Base-by-base conservation (phyloP, 2,113 vertebrate genomes). In the Cisticola juncidis region DNA sequence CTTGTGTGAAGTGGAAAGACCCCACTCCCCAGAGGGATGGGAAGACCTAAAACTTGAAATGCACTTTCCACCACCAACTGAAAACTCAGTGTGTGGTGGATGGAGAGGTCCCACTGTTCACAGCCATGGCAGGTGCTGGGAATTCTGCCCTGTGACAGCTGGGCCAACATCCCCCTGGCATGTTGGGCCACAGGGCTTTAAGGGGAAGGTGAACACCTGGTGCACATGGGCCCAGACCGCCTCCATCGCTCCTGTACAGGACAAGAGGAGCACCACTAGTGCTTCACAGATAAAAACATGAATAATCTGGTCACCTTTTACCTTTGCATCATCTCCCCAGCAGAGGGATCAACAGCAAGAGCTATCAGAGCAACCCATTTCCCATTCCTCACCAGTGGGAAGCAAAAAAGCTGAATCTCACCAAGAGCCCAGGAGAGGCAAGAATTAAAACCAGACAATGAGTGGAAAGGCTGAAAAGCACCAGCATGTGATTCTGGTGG, bases 141-240 rank as follows among this genome's bases (percentile, higher is more conserved):
- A 89, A 42, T 47, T 77, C 58, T 86, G 54, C 26, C 31, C 44
- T 65, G 33, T 26, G 15, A 20, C 14, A 31, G 71, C 40, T 16
- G 1, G 51, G n/a, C 54, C 72, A 81, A 72, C 42, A 60, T 31
- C 61, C 50, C 57, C 21, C 9, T 3, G 3, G 36, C 53, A 68
- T 2, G 2, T 2, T 2, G 22, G n/a, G 28, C 66, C n/a, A 51
- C 0, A 1, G 4, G 14, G 38, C 31, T 53, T 70, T 45, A 19
- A 51, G 12, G 6, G 24, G 17, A 84, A 83, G 1, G 1, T 2
- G 1, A 36, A 53, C 56, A 56, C 57, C 10, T 5, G 10, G 42
- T 1, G 1, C 18, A 31, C 12, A 56, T 2, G 8, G 83, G 45
- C 45, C 26, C 56, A 74, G 31, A 28, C 28, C 58, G 60, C 44